Percentiles rank a stretch among this genome's conserved stretches.
These are phyloP conservation scores for Drosophila nr. perissopoda DNA, from an alignment of 2,888 invertebrate genomes.

Conservation along the genomic window DNA sequence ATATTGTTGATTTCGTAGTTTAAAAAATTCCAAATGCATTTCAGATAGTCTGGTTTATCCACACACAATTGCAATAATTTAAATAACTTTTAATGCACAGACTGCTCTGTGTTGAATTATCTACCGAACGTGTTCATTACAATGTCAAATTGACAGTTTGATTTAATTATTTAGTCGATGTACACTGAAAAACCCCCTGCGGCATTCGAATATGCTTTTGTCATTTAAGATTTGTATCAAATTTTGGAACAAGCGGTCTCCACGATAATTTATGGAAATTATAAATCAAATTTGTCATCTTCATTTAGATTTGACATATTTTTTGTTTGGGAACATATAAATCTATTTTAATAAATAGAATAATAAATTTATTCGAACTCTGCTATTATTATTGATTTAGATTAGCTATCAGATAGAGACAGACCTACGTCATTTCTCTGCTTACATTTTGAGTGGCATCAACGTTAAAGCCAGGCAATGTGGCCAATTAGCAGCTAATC, in stretches of 20 bases:
- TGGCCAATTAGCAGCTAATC: constrained; percentile 23
- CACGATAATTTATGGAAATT: constrained; percentile 36
- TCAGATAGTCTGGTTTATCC: not conserved
- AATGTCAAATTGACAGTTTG: constrained; percentile 39
- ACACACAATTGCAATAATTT: constrained; percentile 10
- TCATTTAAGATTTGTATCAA: constrained; percentile 20
- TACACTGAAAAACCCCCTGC: constrained; percentile 10
- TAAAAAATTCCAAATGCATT: not conserved
- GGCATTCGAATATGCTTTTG: constrained; percentile 14
- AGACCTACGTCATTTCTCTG: not conserved
- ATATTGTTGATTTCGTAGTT: not conserved
- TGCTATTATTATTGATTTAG: not conserved
- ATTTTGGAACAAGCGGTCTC: constrained; percentile 31
- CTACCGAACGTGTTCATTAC: constrained; percentile 22
- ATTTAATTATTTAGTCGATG: constrained; percentile 43
- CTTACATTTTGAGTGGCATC: not conserved
- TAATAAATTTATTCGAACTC: not conserved
- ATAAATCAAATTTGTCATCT: constrained; percentile 10
- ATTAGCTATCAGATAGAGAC: not conserved
- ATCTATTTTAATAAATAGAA: too few species aligned
- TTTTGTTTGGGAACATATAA: too few species aligned
- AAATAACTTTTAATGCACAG: constrained; percentile 9
- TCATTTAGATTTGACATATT: constrained; percentile 1
- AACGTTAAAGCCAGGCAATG: constrained; percentile 7
- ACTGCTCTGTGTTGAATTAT: not conserved